phyloP scores from a whole-genome alignment of 2,797 vertebrate genomes.

The Etheostoma nigrum region DNA sequence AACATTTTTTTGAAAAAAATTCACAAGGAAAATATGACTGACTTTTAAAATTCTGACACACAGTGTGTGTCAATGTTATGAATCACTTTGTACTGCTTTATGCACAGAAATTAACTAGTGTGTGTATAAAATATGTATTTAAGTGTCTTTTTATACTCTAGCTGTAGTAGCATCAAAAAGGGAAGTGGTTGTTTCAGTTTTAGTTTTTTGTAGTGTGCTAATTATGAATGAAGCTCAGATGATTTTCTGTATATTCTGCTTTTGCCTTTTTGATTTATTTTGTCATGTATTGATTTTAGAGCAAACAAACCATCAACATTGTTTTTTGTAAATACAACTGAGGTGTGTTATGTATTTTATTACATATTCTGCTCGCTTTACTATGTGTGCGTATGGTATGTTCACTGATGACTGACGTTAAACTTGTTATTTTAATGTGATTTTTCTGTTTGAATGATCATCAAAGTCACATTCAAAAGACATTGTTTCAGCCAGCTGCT shows the following conservation, averaged over 20 bases:
- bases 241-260: constrained; percentile 52
- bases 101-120: constrained; percentile 76
- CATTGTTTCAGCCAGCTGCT: constrained; percentile 8
- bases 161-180: constrained; percentile 74
- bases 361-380: constrained; percentile 44
- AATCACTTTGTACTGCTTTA: constrained; percentile 73
- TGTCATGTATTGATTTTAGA: constrained; percentile 38
- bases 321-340: constrained; percentile 73
- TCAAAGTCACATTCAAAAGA: constrained; percentile 7
- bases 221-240: constrained; percentile 51
- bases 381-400: constrained; percentile 21
- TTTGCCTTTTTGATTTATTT: constrained; percentile 24
- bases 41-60: constrained; percentile 34
- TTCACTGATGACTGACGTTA: constrained; percentile 18
- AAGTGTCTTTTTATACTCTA: constrained; percentile 73
- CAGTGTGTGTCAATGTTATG: constrained; percentile 48
- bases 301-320: constrained; percentile 25
- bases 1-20: constrained; percentile 26
- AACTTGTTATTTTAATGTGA: constrained; percentile 4
- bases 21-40: constrained; percentile 50
- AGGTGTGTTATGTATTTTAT: constrained; percentile 42
- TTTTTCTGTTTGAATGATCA: not conserved
- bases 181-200: constrained; percentile 63
- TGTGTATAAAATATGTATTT: constrained; percentile 75
- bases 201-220: constrained; percentile 60